A percentile compares a stretch with the other conserved stretches of the same genome.
These are phyloP conservation scores for Rhincodon typus DNA, from an alignment of 2,797 vertebrate genomes.

Conservation along the genomic window DNA sequence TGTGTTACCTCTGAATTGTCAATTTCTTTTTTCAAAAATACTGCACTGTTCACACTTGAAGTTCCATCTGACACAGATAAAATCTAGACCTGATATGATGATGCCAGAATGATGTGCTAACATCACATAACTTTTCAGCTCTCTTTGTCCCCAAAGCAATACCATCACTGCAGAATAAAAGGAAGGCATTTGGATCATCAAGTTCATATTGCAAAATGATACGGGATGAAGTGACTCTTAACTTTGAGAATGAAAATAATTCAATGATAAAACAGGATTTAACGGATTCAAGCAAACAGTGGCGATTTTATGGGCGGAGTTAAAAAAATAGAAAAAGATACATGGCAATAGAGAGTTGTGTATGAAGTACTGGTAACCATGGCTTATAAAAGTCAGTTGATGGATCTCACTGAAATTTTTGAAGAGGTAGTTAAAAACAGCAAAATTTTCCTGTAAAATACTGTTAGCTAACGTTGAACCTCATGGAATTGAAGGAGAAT, in stretches of 20 bases:
- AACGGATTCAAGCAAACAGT: background rate
- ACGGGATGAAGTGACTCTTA: background rate
- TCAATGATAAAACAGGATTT: background rate
- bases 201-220: background rate
- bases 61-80: too few species aligned
- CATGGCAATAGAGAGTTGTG: background rate
- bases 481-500: background rate
- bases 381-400: background rate
- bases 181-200: too few species aligned
- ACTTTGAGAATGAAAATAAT: background rate
- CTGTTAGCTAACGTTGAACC: background rate
- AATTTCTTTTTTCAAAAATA: too few species aligned
- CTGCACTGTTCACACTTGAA: too few species aligned
- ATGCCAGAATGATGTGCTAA: too few species aligned
- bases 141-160: too few species aligned
- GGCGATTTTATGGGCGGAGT: background rate
- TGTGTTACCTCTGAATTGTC: too few species aligned
- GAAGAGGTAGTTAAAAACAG: background rate
- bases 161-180: too few species aligned
- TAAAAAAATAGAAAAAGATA: background rate
- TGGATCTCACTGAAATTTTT: too few species aligned
- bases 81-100: too few species aligned
- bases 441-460: background rate
- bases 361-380: too few species aligned
- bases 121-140: too few species aligned